Conservation (phyloP, 2,113 vertebrate species). For the Onychostoma macrolepis region DNA sequence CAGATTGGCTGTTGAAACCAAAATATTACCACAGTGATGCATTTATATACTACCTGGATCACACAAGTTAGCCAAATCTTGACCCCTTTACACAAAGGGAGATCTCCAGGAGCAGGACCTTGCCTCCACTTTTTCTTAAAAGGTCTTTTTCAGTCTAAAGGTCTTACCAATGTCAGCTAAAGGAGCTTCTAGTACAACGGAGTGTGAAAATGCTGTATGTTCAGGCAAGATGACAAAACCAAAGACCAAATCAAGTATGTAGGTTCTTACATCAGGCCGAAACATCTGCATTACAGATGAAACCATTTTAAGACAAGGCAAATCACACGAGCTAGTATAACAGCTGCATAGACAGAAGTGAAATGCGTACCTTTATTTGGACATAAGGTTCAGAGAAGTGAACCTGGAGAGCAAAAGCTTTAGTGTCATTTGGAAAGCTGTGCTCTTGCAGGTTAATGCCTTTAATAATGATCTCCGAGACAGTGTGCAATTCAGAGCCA, state of each 20-base stretch:
- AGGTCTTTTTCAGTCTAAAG: background rate
- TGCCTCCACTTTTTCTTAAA: background rate
- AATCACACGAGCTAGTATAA: background rate
- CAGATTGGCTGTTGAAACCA: background rate
- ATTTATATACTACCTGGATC: background rate
- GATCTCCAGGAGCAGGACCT: background rate
- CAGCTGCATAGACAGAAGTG: background rate
- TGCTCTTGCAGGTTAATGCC: constrained; percentile 66
- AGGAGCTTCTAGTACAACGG: constrained; percentile 55
- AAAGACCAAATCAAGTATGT: constrained; percentile 64
- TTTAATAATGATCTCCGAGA: constrained; percentile 60
- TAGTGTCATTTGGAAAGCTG: constrained; percentile 66
- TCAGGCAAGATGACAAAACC: constrained; percentile 65
- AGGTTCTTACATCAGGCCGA: background rate
- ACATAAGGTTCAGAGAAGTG: constrained; percentile 68
- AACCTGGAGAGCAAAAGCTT: constrained; percentile 69
- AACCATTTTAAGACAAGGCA: background rate
- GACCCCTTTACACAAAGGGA: background rate
- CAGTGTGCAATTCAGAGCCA: constrained; percentile 55
- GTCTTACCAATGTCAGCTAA: constrained; percentile 59
- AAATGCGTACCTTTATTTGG: constrained; percentile 64
- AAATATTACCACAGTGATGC: no score
- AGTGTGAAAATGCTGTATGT: constrained; percentile 54
- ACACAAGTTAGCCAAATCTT: background rate
- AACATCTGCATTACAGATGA: constrained; percentile 51